A percentile compares a stretch with the other conserved stretches of the same genome.
phyloP scores from a whole-genome alignment of 2,113 vertebrate species.

The Spea bombifrons region DNA sequence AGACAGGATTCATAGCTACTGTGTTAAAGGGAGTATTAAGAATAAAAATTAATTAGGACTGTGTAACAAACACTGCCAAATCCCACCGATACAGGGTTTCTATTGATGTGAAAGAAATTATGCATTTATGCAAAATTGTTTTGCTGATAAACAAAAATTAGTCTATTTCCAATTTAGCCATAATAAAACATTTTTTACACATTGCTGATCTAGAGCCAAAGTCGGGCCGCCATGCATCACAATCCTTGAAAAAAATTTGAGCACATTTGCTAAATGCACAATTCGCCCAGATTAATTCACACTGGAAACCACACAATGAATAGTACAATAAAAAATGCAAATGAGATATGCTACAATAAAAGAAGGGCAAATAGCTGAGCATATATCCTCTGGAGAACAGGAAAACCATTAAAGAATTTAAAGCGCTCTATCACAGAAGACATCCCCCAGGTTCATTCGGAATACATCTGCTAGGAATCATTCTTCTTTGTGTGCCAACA shows the following conservation, averaged over 20 bases:
- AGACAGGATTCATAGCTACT: constrained; percentile 12
- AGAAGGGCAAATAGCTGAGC: constrained; percentile 43
- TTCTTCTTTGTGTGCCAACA: constrained; percentile 53
- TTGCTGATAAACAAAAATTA: constrained; percentile 33
- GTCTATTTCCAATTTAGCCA: constrained; percentile 20
- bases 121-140: neutral
- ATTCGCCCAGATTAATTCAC: constrained; percentile 34
- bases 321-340: constrained; percentile 40
- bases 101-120: constrained; percentile 15
- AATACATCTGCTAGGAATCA: constrained; percentile 49
- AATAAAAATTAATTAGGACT: constrained; percentile 34
- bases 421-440: constrained; percentile 56
- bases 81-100: constrained; percentile 24
- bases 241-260: constrained; percentile 27
- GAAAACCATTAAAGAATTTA: constrained; percentile 57
- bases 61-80: constrained; percentile 21
- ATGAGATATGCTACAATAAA: constrained; percentile 51
- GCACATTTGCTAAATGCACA: constrained; percentile 33
- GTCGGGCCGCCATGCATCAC: constrained; percentile 14
- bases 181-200: constrained; percentile 3
- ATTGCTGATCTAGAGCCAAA: constrained; percentile 3
- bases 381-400: constrained; percentile 48
- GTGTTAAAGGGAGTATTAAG: constrained; percentile 17
- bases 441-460: constrained; percentile 52
- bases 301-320: constrained; percentile 33